phyloP scores from a whole-genome alignment of 2,113 vertebrate species.

The Maccullochella peelii region DNA sequence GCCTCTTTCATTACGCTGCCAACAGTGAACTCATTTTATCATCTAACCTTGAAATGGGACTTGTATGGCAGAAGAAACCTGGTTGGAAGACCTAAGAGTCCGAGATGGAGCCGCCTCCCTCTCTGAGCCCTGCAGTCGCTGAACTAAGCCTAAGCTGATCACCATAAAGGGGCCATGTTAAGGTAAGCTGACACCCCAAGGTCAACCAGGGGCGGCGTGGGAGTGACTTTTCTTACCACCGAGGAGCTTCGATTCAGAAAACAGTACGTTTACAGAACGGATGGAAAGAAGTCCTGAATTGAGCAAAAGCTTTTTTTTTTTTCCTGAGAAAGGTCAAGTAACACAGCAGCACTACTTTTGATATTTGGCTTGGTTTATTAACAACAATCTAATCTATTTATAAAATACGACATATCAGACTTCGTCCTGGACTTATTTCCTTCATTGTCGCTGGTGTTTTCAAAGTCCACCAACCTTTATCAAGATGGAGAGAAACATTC shows the following conservation, averaged over 20 bases:
- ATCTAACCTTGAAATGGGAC: not conserved
- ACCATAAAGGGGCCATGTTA: not conserved
- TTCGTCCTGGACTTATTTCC: too few relatives aligned
- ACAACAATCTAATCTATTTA: not conserved
- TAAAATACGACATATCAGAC: too few relatives aligned
- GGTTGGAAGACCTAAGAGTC: conserved; percentile 25
- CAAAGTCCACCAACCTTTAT: too few relatives aligned
- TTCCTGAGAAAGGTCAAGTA: not conserved
- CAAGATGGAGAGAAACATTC: too few relatives aligned
- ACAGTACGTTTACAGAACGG: not conserved
- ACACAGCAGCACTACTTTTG: not conserved
- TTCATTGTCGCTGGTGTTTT: too few relatives aligned
- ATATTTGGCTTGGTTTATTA: not conserved
- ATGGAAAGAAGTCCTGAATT: not conserved
- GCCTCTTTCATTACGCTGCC: fast-evolving
- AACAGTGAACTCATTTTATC: not conserved
- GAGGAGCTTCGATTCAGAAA: not conserved
- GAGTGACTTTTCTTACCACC: not conserved
- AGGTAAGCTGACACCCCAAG: conserved; percentile 40
- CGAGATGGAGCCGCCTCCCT: conserved; percentile 24
- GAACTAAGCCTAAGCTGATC: conserved; percentile 69
- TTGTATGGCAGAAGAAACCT: not conserved
- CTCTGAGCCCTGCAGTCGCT: conserved; percentile 6
- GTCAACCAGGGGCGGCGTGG: not conserved
- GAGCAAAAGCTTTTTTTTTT: not conserved